phyloP scores from a whole-genome alignment of 2,113 vertebrate species.

The Bufo bufo region DNA sequence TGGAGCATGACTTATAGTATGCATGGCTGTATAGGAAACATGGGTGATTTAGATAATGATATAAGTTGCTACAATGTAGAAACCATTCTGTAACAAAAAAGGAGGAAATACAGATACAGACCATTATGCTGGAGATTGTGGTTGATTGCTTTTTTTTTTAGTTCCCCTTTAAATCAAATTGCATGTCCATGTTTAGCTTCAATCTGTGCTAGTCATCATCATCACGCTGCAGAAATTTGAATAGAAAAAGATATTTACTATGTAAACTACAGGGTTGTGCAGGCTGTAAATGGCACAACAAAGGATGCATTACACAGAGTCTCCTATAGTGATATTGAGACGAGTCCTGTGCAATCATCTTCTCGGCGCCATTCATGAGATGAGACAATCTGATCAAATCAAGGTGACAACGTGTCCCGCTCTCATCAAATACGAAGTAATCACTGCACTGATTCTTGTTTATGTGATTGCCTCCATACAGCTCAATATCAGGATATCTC shows the following conservation, averaged over 20 bases:
- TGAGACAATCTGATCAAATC: conserved; percentile 13
- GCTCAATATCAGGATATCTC: background rate
- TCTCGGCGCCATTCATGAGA: background rate
- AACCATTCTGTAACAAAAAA: too few species aligned
- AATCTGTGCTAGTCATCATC: background rate
- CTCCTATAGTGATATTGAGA: background rate
- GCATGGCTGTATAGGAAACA: too few species aligned
- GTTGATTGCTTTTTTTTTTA: background rate
- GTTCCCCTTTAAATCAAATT: background rate
- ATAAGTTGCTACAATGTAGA: too few species aligned
- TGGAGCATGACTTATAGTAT: too few species aligned
- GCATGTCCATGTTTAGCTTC: background rate
- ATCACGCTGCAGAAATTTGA: background rate
- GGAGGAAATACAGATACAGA: too few species aligned
- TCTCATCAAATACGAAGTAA: background rate
- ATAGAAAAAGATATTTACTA: background rate
- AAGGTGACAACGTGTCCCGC: conserved; percentile 8
- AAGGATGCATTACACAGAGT: background rate
- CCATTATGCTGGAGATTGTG: too few species aligned
- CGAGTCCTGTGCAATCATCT: background rate
- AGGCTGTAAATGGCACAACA: background rate
- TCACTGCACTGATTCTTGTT: background rate
- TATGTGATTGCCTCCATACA: background rate
- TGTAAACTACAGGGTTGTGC: background rate
- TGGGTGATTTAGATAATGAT: too few species aligned